phyloP scores from a whole-genome alignment of 2,113 vertebrate species.

The Colistium nudipinnis region DNA sequence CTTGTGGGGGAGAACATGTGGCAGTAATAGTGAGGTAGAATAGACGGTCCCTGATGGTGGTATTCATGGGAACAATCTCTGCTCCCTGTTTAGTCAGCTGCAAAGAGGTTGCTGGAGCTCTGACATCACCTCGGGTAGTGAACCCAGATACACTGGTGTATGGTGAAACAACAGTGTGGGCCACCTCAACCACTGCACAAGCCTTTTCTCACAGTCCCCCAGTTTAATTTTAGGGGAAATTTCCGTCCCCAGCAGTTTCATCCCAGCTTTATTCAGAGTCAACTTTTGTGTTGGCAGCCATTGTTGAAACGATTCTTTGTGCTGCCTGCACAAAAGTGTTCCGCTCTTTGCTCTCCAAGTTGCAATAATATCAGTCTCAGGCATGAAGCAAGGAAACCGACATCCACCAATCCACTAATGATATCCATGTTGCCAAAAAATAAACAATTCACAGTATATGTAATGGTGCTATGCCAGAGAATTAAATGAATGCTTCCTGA shows the following conservation, averaged over 20 bases:
- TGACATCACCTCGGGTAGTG: conserved; percentile 63
- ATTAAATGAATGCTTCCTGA: neutral
- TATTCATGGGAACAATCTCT: conserved; percentile 61
- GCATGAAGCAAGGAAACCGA: neutral
- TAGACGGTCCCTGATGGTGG: conserved; percentile 37
- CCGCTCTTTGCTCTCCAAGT: neutral
- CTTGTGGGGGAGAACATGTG: conserved; percentile 45
- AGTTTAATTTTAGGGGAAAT: conserved; percentile 33
- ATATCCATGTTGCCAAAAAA: too few relatives aligned
- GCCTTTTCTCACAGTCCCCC: conserved; percentile 59
- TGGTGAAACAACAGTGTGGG: conserved; percentile 34
- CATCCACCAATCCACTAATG: neutral
- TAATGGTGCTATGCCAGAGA: neutral
- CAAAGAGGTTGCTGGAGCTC: conserved; percentile 36
- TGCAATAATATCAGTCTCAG: neutral
- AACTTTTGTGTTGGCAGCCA: conserved; percentile 30
- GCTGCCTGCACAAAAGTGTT: conserved; percentile 12
- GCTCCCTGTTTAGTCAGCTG: conserved; percentile 76
- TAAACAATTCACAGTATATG: neutral
- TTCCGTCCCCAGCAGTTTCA: conserved; percentile 2
- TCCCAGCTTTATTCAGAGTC: conserved; percentile 36
- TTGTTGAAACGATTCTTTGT: neutral
- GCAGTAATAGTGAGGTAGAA: conserved; percentile 54
- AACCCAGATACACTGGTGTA: conserved; percentile 49
- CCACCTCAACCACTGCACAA: conserved; percentile 17